Conservation (phyloP, 2,797 vertebrate species). For the Melanotaenia pygmaea region DNA sequence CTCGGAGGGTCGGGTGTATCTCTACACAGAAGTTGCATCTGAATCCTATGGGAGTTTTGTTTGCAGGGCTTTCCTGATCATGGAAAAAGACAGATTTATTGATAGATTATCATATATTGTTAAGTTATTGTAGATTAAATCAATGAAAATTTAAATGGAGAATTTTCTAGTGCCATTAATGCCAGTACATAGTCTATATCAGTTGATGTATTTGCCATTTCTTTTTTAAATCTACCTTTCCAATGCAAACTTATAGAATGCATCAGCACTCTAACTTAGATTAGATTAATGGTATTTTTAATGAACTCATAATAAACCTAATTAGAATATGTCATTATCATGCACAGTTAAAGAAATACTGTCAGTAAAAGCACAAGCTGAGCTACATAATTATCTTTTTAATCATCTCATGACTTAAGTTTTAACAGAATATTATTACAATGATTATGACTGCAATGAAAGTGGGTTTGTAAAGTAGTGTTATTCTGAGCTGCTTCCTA, state of each 20-base stretch:
- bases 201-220: conserved; percentile 11
- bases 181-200: not conserved
- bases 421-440: not conserved
- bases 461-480: not conserved
- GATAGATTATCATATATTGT: not conserved
- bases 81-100: conserved; percentile 1
- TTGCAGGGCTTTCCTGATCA: conserved; percentile 68
- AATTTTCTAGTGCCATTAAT: not conserved
- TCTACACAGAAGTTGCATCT: conserved; percentile 98
- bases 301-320: conserved; percentile 27
- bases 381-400: conserved; percentile 22
- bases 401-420: not conserved
- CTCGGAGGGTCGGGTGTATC: conserved; percentile 95
- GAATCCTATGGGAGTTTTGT: conserved; percentile 88
- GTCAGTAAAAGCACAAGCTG: conserved; percentile 14
- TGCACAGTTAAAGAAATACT: conserved; percentile 16
- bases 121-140: not conserved
- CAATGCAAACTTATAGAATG: conserved; percentile 4
- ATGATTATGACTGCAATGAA: not conserved
- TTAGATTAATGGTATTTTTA: conserved; percentile 22
- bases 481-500: not conserved
- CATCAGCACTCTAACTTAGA: conserved; percentile 6
- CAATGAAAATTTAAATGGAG: not conserved
- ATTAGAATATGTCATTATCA: conserved; percentile 25
- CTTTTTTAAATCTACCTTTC: conserved; percentile 10